Percentiles rank a stretch among this genome's conserved stretches.
Evolutionary conservation across 2,888 invertebrate genomes (phyloP).

Genomic region (Noctua fimbriata): DNA sequence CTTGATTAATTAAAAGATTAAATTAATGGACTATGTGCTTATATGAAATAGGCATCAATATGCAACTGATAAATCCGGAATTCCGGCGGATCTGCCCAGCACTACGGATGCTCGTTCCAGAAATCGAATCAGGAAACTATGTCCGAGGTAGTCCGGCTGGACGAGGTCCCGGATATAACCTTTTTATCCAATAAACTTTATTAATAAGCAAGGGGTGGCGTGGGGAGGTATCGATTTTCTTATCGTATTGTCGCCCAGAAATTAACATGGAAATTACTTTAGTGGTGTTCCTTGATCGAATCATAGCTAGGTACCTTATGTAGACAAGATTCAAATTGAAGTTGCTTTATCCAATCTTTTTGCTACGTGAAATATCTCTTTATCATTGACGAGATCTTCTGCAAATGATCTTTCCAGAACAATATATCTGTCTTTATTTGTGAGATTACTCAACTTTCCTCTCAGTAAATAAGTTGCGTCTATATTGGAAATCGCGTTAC

Average conservation of each 20-base stretch:
- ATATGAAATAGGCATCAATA: neutral
- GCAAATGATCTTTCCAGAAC: neutral
- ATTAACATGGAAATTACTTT: conserved; percentile 38
- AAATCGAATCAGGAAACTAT: conserved; percentile 37
- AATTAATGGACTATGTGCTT: neutral
- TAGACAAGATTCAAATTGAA: conserved; percentile 18
- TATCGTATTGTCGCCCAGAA: conserved; percentile 16
- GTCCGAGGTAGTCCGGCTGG: neutral
- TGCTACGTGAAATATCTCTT: neutral
- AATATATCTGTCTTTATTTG: neutral
- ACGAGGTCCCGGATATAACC: conserved; percentile 13
- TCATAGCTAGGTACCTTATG: neutral
- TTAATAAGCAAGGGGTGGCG: conserved; percentile 3
- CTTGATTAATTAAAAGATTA: neutral
- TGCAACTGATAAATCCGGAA: conserved; percentile 16
- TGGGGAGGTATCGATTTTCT: neutral
- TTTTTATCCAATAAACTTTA: conserved; percentile 35
- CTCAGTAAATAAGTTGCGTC: neutral
- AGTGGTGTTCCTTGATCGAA: conserved; percentile 1
- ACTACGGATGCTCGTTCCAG: conserved; percentile 3
- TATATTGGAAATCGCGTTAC: neutral
- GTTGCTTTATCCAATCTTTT: neutral
- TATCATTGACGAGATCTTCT: neutral
- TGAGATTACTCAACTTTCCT: neutral
- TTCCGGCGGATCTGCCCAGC: neutral